Base-by-base conservation (phyloP, 2,113 vertebrate genomes). In the Erythrolamprus reginae region DNA sequence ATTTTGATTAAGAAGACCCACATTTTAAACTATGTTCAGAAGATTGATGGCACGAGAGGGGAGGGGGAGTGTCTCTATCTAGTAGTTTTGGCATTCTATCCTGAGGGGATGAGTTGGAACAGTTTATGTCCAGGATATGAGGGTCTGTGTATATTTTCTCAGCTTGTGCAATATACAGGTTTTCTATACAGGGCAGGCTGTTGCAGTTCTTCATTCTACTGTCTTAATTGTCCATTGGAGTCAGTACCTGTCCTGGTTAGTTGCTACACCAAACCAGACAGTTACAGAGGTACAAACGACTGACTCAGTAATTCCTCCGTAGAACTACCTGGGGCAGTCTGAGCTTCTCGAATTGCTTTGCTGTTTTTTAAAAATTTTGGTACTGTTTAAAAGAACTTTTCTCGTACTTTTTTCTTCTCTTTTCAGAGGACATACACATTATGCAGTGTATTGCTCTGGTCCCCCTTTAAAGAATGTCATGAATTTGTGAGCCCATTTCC, bases 401-500 rank as follows among this genome's bases (percentile, higher is more conserved):
- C 0, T 91, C 93, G n/a, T 53, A 93, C 48, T 92, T 95, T 23
- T 92, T 21, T 51, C 55, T 92, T 92, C 3, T 91, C 0, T 70
- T 96, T 94, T 88, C 96, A 99, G 98, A 97, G 96, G 88, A 97
- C 97, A 82, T 97, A 98, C 3, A 92, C 97, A 91, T 93, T 97
- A 52, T 99, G 99, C 90, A 94, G 97, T 17, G 92, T 56, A 24
- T 95, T 99, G 83, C 96, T 98, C 90, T 96, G 97, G 33, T 91
- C 97, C 0, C 99, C 98, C 0, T 99, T 99, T 94, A 96, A 97
- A 83, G 95, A 95, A 91, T 99, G 99, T 93, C 98, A 98, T n/a
- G 97, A 98, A 47, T 98, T 98, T 45, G 98, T 99, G 95, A 99
- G 98, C 93, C 98, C 99, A 9, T 95, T 98, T 94, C 97, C 98